These are phyloP conservation scores for Elegia similella DNA, from an alignment of 2,888 invertebrate species.

Conservation along the genomic window DNA sequence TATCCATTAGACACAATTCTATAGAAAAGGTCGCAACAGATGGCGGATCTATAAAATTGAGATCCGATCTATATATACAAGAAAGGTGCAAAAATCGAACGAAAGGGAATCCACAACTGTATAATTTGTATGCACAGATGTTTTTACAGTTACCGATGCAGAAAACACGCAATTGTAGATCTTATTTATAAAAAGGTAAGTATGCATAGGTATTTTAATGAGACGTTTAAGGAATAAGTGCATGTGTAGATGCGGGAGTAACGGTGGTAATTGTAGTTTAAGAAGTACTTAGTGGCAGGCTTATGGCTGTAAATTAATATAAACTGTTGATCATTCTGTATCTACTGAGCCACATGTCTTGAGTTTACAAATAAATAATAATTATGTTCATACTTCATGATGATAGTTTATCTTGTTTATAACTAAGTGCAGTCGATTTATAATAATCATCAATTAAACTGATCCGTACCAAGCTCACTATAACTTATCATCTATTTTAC, in stretches of 20 bases:
- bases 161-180: slow-evolving; percentile 28
- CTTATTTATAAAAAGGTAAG: slow-evolving; percentile 28
- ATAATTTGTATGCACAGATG: slow-evolving; percentile 39
- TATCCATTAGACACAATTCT: slow-evolving; percentile 54
- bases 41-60: slow-evolving; percentile 58
- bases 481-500: too few relatives aligned
- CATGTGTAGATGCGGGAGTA: slow-evolving; percentile 26
- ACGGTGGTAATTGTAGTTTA: slow-evolving; percentile 51
- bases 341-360: background rate
- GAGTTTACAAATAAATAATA: background rate
- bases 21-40: slow-evolving; percentile 63
- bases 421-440: too few relatives aligned
- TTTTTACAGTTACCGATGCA: slow-evolving; percentile 24
- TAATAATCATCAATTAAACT: too few relatives aligned
- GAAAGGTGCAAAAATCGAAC: slow-evolving; percentile 63
- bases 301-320: slow-evolving; percentile 7
- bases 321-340: slow-evolving; percentile 1
- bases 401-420: background rate
- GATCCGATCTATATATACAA: slow-evolving; percentile 44
- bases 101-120: slow-evolving; percentile 63
- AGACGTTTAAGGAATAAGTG: slow-evolving; percentile 12
- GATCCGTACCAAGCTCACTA: too few relatives aligned
- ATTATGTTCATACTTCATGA: background rate
- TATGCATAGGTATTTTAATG: background rate
- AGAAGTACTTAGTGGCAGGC: slow-evolving; percentile 27